Percentiles rank a stretch among this genome's conserved stretches.
phyloP scores from a whole-genome alignment of 1,140 invertebrate species.

The Monomorium pharaonis region DNA sequence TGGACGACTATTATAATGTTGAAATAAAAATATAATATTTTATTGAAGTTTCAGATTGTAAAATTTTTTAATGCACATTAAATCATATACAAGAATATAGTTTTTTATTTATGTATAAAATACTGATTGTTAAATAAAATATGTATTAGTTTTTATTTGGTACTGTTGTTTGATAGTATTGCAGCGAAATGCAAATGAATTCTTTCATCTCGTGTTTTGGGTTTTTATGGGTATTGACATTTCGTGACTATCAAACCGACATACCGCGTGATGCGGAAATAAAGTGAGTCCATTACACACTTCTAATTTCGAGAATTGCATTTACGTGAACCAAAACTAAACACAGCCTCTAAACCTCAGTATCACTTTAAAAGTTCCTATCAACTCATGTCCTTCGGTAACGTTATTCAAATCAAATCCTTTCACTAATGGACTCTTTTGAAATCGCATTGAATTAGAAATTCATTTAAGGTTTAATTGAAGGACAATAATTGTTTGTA shows the following conservation, averaged over 20 bases:
- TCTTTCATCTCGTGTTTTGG: background rate
- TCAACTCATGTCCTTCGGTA: background rate
- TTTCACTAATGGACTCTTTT: background rate
- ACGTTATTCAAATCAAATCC: background rate
- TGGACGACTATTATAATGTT: too few species aligned
- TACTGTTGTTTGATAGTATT: too few species aligned
- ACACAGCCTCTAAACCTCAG: slow-evolving; percentile 1
- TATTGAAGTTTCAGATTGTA: too few species aligned
- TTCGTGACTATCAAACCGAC: background rate
- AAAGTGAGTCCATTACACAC: background rate
- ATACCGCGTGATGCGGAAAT: slow-evolving; percentile 8
- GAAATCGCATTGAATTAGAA: background rate
- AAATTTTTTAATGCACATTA: too few species aligned
- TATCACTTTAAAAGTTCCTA: slow-evolving; percentile 11
- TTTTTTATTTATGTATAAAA: too few species aligned
- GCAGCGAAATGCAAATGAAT: background rate
- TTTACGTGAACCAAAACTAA: slow-evolving; percentile 26
- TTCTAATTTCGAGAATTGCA: background rate
- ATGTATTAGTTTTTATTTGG: too few species aligned
- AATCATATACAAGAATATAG: too few species aligned
- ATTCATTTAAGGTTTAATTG: background rate
- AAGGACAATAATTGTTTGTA: slow-evolving; percentile 4
- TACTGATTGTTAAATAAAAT: too few species aligned
- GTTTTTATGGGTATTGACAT: background rate
- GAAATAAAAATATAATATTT: too few species aligned